Evolutionary conservation across 2,797 vertebrate species (phyloP).

Genomic region (Botia kubotai): DNA sequence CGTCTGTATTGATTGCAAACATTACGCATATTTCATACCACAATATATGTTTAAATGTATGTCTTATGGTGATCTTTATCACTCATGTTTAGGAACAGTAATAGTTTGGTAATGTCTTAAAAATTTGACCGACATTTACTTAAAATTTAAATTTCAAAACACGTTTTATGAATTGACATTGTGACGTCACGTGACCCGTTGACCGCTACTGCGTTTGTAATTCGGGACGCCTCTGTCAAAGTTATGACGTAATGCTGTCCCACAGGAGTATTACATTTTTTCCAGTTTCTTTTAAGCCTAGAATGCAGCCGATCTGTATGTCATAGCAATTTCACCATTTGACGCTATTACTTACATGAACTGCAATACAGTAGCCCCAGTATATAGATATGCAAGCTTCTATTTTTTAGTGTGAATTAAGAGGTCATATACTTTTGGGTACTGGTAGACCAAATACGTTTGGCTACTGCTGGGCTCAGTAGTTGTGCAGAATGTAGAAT

Average conservation of each 20-base stretch:
- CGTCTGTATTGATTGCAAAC: not conserved
- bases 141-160: not conserved
- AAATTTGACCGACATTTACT: not conserved
- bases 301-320: slow-evolving; percentile 26
- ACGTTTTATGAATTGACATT: slow-evolving; percentile 4
- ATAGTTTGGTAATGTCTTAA: not conserved
- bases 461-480: not conserved
- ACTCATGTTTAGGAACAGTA: no score
- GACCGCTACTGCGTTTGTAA: slow-evolving; percentile 40
- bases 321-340: slow-evolving; percentile 7
- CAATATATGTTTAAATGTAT: not conserved
- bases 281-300: slow-evolving; percentile 21
- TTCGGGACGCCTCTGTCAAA: slow-evolving; percentile 28
- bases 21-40: not conserved
- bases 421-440: not conserved
- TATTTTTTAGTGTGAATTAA: not conserved
- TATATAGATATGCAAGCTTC: not conserved
- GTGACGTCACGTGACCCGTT: slow-evolving; percentile 32
- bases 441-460: no score
- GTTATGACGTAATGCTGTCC: slow-evolving; percentile 50
- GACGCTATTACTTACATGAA: not conserved
- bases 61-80: not conserved
- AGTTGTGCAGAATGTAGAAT: no score
- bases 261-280: slow-evolving; percentile 31
- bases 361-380: not conserved